phyloP scores from a whole-genome alignment of 1,140 invertebrate species.

The Drosophila tristis region DNA sequence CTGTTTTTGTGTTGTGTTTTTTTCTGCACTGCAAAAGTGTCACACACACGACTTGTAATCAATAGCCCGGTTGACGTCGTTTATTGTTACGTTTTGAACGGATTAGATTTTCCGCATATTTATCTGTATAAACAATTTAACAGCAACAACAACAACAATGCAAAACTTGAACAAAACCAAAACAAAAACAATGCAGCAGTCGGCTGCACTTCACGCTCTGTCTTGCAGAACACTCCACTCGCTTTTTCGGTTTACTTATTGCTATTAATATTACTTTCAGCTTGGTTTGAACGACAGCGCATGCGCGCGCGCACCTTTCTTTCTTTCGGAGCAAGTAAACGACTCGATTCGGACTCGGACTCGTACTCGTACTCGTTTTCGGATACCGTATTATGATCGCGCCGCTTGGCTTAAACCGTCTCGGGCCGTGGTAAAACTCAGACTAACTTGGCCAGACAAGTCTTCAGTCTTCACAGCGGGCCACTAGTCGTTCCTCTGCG shows the following conservation, averaged over 20 bases:
- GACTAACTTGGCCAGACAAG: slow-evolving; percentile 59
- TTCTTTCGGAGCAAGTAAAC: slow-evolving; percentile 12
- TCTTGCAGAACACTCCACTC: slow-evolving; percentile 75
- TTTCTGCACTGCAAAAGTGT: slow-evolving; percentile 36
- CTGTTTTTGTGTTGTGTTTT: slow-evolving; percentile 42
- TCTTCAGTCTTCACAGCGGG: background rate
- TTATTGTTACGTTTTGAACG: slow-evolving; percentile 36
- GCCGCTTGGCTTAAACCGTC: slow-evolving; percentile 40
- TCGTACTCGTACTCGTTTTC: background rate
- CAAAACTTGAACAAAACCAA: slow-evolving; percentile 50
- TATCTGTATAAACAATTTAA: slow-evolving; percentile 35
- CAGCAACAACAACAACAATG: slow-evolving; percentile 27
- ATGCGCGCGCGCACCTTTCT: slow-evolving; percentile 69
- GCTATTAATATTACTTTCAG: slow-evolving; percentile 14
- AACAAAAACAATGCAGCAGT: slow-evolving; percentile 38
- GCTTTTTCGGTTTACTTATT: slow-evolving; percentile 37
- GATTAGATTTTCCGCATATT: slow-evolving; percentile 65
- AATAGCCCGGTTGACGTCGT: slow-evolving; percentile 47
- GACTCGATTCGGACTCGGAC: slow-evolving; percentile 4
- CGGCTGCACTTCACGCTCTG: slow-evolving; percentile 74
- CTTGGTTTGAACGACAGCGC: slow-evolving; percentile 42
- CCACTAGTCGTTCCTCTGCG: slow-evolving; percentile 22
- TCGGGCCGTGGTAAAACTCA: slow-evolving; percentile 58
- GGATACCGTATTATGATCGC: background rate
- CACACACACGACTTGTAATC: slow-evolving; percentile 41